Evolutionary conservation across 2,113 vertebrate species (phyloP).

Genomic region (Thalassarche chlororhynchos): DNA sequence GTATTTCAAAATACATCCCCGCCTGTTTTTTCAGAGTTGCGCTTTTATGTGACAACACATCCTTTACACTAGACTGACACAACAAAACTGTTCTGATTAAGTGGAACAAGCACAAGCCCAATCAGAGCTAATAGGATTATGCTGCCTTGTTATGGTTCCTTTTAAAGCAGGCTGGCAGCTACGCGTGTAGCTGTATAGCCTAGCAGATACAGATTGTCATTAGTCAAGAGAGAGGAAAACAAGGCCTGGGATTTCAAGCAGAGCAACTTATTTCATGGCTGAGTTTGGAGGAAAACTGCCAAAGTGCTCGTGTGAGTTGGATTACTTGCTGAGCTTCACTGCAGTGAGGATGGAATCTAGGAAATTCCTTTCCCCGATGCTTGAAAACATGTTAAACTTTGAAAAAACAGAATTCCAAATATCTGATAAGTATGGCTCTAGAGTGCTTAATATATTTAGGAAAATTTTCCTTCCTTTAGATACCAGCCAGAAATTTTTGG

Average conservation of each 20-base stretch:
- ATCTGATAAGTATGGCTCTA: not conserved
- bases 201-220: not conserved
- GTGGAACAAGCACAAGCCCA: not conserved
- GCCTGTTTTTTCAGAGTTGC: not conserved
- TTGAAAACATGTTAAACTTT: not conserved
- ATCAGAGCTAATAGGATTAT: not conserved
- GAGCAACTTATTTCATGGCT: not conserved
- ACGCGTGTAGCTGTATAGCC: not conserved
- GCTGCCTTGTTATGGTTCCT: not conserved
- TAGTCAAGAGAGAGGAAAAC: not conserved
- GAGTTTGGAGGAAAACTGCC: not conserved
- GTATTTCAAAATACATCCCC: not conserved
- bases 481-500: not conserved
- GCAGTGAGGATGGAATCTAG: not conserved
- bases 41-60: not conserved
- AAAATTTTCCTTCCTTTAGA: not conserved
- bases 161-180: not conserved
- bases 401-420: not conserved
- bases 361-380: not conserved
- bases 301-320: not conserved
- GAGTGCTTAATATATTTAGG: not conserved
- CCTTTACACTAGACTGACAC: not conserved
- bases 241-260: not conserved
- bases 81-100: not conserved
- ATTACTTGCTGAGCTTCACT: not conserved